phyloP scores from a whole-genome alignment of 2,888 invertebrate genomes.

The Cabera pusaria region DNA sequence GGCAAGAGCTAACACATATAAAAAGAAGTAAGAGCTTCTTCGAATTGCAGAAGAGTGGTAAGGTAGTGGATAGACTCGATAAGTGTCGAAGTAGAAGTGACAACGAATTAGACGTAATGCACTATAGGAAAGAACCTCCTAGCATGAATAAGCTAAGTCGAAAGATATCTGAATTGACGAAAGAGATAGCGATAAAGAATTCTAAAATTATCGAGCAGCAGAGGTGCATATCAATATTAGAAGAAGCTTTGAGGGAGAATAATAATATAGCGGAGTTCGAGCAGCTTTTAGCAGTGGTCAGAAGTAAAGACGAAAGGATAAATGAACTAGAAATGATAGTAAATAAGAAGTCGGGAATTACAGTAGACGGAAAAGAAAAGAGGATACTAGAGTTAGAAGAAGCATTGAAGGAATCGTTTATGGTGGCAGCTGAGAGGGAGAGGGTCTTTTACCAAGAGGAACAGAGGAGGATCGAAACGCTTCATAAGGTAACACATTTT shows the following conservation, averaged over 20 bases:
- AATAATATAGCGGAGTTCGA: slow-evolving; percentile 83
- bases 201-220: slow-evolving; percentile 82
- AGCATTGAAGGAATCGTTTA: slow-evolving; percentile 91
- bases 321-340: slow-evolving; percentile 89
- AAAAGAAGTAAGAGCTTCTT: slow-evolving; percentile 74
- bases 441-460: slow-evolving; percentile 86
- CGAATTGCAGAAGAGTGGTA: slow-evolving; percentile 82
- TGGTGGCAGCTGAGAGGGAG: slow-evolving; percentile 87
- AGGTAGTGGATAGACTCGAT: slow-evolving; percentile 83
- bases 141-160: slow-evolving; percentile 61
- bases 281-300: slow-evolving; percentile 80
- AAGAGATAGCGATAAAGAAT: slow-evolving; percentile 76
- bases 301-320: slow-evolving; percentile 87
- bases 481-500: slow-evolving; percentile 87
- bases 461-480: slow-evolving; percentile 83
- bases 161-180: slow-evolving; percentile 69
- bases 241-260: slow-evolving; percentile 80
- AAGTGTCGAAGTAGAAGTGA: slow-evolving; percentile 76
- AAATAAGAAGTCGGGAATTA: slow-evolving; percentile 73
- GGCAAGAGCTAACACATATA: slow-evolving; percentile 58
- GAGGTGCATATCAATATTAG: slow-evolving; percentile 77
- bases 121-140: slow-evolving; percentile 46
- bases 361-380: slow-evolving; percentile 70
- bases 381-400: slow-evolving; percentile 90
- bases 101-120: slow-evolving; percentile 63